A percentile compares a stretch with the other conserved stretches of the same genome.
These are phyloP conservation scores for Petroica traversi DNA, from an alignment of 2,113 vertebrate species.

Conservation along the genomic window DNA sequence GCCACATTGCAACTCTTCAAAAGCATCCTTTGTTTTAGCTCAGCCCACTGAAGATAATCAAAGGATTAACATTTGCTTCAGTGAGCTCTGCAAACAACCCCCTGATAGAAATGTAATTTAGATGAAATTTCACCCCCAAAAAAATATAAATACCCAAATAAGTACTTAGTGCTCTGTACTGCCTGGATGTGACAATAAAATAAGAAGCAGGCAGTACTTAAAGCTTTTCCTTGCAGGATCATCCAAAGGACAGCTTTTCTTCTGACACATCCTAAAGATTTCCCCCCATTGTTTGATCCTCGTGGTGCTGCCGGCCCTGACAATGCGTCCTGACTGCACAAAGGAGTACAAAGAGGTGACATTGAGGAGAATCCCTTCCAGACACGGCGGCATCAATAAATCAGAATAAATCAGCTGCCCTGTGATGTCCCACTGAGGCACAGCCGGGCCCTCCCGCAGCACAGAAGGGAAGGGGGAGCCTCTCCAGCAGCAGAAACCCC, in stretches of 20 bases:
- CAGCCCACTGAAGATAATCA: background rate
- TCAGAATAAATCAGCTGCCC: background rate
- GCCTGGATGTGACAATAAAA: background rate
- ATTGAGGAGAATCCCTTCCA: background rate
- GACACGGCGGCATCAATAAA: background rate
- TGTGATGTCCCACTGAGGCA: background rate
- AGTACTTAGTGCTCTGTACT: background rate
- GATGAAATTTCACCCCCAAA: background rate
- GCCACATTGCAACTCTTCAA: background rate
- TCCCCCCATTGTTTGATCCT: background rate
- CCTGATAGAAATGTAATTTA: background rate
- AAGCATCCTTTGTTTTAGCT: background rate
- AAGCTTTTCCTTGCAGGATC: background rate
- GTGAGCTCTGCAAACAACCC: background rate
- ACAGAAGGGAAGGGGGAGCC: background rate
- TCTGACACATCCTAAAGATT: background rate
- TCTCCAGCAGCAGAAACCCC: background rate
- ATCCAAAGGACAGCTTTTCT: constrained; percentile 49
- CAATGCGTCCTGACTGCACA: background rate
- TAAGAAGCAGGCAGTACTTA: background rate
- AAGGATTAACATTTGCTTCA: background rate
- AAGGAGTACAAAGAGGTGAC: background rate
- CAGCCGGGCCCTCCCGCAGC: background rate
- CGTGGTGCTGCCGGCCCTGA: background rate
- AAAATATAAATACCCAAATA: background rate